Evolutionary conservation across 1,140 invertebrate species (phyloP).

Genomic region (Sipha flava): DNA sequence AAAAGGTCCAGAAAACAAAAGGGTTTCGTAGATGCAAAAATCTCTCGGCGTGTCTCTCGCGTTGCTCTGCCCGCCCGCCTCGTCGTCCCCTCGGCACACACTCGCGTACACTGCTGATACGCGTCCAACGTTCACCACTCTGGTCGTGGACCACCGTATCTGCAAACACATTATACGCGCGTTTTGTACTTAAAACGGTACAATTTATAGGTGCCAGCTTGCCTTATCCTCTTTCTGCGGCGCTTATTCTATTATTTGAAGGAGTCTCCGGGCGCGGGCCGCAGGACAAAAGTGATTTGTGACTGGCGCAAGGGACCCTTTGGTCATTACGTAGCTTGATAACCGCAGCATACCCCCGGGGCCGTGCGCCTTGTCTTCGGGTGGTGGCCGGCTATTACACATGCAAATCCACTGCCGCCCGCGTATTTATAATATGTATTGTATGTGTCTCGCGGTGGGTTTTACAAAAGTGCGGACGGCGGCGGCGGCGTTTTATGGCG

Average conservation of each 20-base stretch:
- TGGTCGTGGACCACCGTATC: background rate
- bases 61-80: background rate
- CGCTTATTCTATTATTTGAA: slow-evolving; percentile 31
- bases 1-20: slow-evolving; percentile 28
- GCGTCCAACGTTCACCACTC: too few relatives aligned
- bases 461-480: slow-evolving; percentile 30
- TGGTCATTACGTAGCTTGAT: slow-evolving; percentile 27
- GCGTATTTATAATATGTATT: background rate
- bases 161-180: slow-evolving; percentile 8
- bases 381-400: slow-evolving; percentile 16
- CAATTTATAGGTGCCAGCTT: slow-evolving; percentile 27
- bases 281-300: slow-evolving; percentile 32
- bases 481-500: background rate
- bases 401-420: slow-evolving; percentile 21
- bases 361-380: slow-evolving; percentile 25
- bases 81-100: background rate
- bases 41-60: background rate
- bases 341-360: slow-evolving; percentile 6
- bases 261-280: background rate
- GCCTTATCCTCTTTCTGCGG: slow-evolving; percentile 12
- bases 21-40: slow-evolving; percentile 29
- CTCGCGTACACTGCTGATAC: too few relatives aligned
- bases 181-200: slow-evolving; percentile 32
- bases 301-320: slow-evolving; percentile 25
- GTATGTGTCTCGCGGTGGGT: slow-evolving; percentile 17